phyloP scores from a whole-genome alignment of 2,797 vertebrate species.

The Astyanax mexicanus region DNA sequence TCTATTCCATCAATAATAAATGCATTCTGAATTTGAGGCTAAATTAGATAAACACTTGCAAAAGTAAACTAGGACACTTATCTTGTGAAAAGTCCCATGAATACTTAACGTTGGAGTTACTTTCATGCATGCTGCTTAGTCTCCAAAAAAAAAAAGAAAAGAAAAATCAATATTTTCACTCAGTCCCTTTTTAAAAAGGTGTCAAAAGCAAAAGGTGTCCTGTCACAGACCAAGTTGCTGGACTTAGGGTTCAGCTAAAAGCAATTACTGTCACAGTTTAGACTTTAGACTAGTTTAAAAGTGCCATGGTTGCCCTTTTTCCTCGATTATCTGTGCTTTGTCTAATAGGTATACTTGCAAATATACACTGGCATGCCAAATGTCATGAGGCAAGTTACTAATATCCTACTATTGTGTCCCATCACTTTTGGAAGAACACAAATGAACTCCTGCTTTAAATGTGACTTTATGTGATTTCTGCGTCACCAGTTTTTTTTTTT shows the following conservation, averaged over 20 bases:
- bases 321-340: too few species aligned
- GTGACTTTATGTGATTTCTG: too few species aligned
- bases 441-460: too few species aligned
- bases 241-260: neutral
- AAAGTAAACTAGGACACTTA: constrained; percentile 49
- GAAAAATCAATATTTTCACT: constrained; percentile 30
- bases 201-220: neutral
- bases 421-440: too few species aligned
- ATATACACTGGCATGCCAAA: too few species aligned
- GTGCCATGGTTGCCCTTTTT: too few species aligned
- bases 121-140: neutral
- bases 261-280: neutral
- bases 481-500: too few species aligned
- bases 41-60: constrained; percentile 48
- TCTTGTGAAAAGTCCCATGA: constrained; percentile 19
- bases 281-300: too few species aligned
- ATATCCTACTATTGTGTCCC: too few species aligned
- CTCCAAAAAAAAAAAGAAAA: too few species aligned
- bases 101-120: constrained; percentile 5
- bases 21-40: constrained; percentile 35
- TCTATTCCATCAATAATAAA: constrained; percentile 47
- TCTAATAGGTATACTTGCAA: neutral
- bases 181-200: constrained; percentile 37
- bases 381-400: too few species aligned
- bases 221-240: neutral